Percentiles rank a stretch among this genome's conserved stretches.
These are phyloP conservation scores for Tokudaia tokunoshimensis DNA, from an alignment of 2,797 vertebrate genomes.

Conservation along the genomic window DNA sequence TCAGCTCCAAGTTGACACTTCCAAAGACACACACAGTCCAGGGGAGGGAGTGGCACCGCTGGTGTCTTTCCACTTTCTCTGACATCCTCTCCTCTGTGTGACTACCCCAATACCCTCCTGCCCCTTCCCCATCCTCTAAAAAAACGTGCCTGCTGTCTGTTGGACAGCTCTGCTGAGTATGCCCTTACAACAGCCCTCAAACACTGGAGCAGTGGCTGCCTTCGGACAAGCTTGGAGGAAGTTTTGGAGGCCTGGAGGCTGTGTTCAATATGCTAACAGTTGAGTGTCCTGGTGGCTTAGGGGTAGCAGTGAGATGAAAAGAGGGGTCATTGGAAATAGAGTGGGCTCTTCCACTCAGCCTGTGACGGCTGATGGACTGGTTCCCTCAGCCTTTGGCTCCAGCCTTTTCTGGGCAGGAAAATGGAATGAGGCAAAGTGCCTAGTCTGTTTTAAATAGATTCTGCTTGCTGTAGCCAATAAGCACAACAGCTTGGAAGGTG, in stretches of 20 bases:
- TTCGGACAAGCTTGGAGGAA: constrained; percentile 52
- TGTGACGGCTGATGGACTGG: background rate
- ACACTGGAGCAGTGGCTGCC: constrained; percentile 56
- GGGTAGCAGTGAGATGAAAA: background rate
- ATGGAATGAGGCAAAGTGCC: constrained; percentile 38
- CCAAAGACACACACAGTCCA: background rate
- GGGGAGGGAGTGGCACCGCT: background rate
- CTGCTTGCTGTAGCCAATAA: constrained; percentile 47
- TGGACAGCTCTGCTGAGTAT: background rate
- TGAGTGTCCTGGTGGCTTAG: background rate
- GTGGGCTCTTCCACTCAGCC: background rate
- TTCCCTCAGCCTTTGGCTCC: constrained; percentile 62
- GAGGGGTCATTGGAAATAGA: background rate
- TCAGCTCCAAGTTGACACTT: background rate
- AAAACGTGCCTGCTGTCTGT: background rate
- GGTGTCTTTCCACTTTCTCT: constrained; percentile 32
- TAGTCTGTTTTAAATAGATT: constrained; percentile 73
- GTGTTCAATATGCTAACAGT: background rate
- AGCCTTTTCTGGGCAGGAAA: constrained; percentile 62
- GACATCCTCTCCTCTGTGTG: background rate
- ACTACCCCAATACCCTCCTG: background rate
- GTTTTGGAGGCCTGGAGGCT: background rate
- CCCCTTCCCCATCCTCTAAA: background rate
- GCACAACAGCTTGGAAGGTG: constrained; percentile 55
- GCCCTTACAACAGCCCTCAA: constrained; percentile 1